Evolutionary conservation across 2,797 vertebrate species (phyloP), one percentile per base, ranked within the genome.

Genomic region (Astyanax mexicanus): DNA sequence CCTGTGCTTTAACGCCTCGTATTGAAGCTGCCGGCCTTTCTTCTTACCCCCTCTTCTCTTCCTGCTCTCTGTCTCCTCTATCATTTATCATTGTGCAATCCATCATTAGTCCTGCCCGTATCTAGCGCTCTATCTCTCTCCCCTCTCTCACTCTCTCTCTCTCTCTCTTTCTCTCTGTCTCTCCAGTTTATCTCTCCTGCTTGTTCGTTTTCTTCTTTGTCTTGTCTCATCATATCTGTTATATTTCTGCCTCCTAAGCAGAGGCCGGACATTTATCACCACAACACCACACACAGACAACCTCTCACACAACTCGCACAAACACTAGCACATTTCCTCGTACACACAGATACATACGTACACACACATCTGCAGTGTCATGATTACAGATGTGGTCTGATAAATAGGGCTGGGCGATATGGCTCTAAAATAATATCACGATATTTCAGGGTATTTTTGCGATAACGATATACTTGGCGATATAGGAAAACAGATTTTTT

Each of bases 71-170:
- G 12, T 69, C 54, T 61, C 19, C n/a, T 42, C 23, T 25, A n/a
- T 45, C 40, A 4, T 45, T 29, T 45, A 45, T 44, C 62, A 27
- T 29, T 13, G 27, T 44, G 23, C 42, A 42, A 29, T 45, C 42
- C 40, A 17, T 62, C 57, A 72, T 49, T 49, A 60, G 49, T 23
- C 40, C 49, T 38, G 67, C 29, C n/a, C 38, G 21, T 62, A 42
- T 29, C 37, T 25, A 19, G 10, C 23, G 10, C 19, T 25, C 52
- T 27, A 17, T 60, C 15, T 13, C 23, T 23, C 40, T 44, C 23
- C 25, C 44, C 42, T 37, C 42, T 17, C 40, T 15, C 62, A 15
- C 64, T n/a, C 64, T 4, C 23, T 4, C 42, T 17, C 64, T 27
- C 23, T 7, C 35, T 12, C 61, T 37, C 42, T 17, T 40, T 15